Evolutionary conservation across 2,797 vertebrate genomes (phyloP), one percentile per base, ranked within the genome.

Genomic region (Bovichtus diacanthus): DNA sequence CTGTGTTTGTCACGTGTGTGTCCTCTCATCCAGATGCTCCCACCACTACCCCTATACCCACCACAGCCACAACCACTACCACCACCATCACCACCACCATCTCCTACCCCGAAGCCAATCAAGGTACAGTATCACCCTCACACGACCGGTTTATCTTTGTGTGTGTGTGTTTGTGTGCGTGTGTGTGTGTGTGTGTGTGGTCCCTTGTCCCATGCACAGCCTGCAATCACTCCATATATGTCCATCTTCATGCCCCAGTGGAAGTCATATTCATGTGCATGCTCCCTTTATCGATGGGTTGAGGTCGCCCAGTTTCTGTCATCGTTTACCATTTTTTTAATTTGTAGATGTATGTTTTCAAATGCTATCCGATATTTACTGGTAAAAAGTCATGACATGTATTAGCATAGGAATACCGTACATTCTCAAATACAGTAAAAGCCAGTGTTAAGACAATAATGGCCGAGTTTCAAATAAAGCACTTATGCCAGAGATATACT

Each of bases 21-120:
- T 96, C 97, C 96, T 95, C 80, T 93, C 98, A 98, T 98, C 95
- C 97, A 99, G 98, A 99, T 98, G 97, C 97, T 96, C 97, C 95
- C 96, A 99, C 97, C 96, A 99, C 98, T 94, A 95, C 97, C 97
- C 98, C 96, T 96, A 96, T 93, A 96, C 96, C 97, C 97, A 99
- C 96, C 94, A 97, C 96, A 93, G 91, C 95, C 88, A 92, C 94
- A 84, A 92, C 94, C 91, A 88, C 94, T 83, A 92, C 89, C 73
- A 96, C 95, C 95, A 96, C 94, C 95, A 96, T 95, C 95, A 95
- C 95, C 94, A 89, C 96, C 92, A 90, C 90, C 91, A 87, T 82
- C 90, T 91, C 86, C 97, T 95, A 94, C 97, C 97, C 69, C 81
- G 96, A 96, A 96, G 96, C 93, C 95, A 96, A 94, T 95, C 90